Evolutionary conservation across 2,888 invertebrate genomes (phyloP), one percentile per base, ranked within the genome.

Genomic region (Mythimna vitellina): DNA sequence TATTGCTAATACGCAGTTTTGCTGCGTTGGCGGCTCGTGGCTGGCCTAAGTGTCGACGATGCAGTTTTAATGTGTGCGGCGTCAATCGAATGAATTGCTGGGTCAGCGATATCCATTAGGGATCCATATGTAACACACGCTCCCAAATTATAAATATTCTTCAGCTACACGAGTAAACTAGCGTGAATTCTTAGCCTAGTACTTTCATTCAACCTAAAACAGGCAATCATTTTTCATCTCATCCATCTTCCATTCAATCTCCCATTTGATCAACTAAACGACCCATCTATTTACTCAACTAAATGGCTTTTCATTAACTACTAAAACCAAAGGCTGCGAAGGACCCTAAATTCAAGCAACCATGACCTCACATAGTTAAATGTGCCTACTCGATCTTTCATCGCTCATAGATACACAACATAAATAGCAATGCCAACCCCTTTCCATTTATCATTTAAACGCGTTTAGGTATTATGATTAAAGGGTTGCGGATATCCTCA

Each of bases 371-470:
- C n/a, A 64, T n/a, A 51, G 6, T 54, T 29, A 46, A 51, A 72
- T 60, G 38, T 46, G 20, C 35, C 20, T 38, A 20, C 49, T 60
- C 38, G 17, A 70, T 70, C 53, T 61, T 67, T 58, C 64, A 57
- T 64, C 53, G 25, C 56, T 65, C 56, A 69, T 74, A 69, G 81
- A 65, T 38, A 70, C 67, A 29, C 61, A 67, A 76, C 67, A 70
- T 80, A 81, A 76, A 81, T 78, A 84, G 70, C 58, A 58, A 6
- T 46, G n/a, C 67, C 66, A 42, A 77, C 68, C 81, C 84, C 76
- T 78, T 74, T 70, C 72, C 84, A 84, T 84, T 84, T 84, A 84
- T 84, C 84, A 84, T 84, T 84, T 82, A 84, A 84, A 84, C 85
- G 76, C 81, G 82, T 62, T 84, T 73, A 81, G 67, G 73, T 58